Conservation (phyloP, 2,797 vertebrate species). For the Nyctibius grandis region DNA sequence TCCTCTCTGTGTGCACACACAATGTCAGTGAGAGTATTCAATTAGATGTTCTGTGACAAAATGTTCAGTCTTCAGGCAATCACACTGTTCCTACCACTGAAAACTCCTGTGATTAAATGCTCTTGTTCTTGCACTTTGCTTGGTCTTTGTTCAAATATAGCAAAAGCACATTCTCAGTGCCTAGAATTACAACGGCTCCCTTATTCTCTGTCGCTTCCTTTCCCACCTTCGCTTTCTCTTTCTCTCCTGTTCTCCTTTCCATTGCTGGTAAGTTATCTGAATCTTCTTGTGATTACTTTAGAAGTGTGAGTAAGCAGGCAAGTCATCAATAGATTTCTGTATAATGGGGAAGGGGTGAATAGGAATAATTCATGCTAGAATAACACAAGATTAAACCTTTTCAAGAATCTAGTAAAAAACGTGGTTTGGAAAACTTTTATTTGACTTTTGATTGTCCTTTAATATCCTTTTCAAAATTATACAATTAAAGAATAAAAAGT, state of each 20-base stretch:
- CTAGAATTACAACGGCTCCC: not conserved
- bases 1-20: not conserved
- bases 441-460: not conserved
- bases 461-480: not conserved
- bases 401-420: not conserved
- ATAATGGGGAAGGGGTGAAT: not conserved
- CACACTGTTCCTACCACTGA: not conserved
- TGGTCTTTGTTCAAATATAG: not conserved
- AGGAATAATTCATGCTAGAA: not conserved
- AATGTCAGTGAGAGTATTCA: not conserved
- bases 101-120: not conserved
- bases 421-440: not conserved
- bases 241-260: not conserved
- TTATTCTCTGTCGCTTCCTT: not conserved
- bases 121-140: not conserved
- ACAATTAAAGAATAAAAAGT: not conserved
- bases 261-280: not conserved
- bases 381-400: not conserved
- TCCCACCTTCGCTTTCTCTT: not conserved
- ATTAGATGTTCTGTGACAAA: not conserved
- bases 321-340: not conserved
- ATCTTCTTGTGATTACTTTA: not conserved
- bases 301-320: not conserved
- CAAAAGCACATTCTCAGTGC: not conserved
- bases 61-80: not conserved